Evolutionary conservation across 1,140 invertebrate species (phyloP).

Genomic region (Euschistus heros): DNA sequence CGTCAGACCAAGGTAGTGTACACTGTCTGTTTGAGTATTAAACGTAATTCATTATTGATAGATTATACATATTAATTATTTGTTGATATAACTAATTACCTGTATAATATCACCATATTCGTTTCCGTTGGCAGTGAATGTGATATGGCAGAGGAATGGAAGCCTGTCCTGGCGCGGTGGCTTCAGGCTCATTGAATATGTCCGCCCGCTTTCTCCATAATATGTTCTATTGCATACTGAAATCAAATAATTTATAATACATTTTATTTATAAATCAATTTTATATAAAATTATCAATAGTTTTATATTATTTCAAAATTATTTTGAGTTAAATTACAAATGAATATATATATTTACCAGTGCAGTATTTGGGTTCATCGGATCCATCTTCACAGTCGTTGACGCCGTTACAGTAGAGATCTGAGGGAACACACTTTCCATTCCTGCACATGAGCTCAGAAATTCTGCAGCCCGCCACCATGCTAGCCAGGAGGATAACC

Average conservation of each 20-base stretch:
- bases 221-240: slow-evolving; percentile 75
- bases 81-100: slow-evolving; percentile 36
- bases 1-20: too few relatives aligned
- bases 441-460: slow-evolving; percentile 72
- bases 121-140: slow-evolving; percentile 76
- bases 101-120: slow-evolving; percentile 74
- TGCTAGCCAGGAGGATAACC: slow-evolving; percentile 12
- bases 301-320: not conserved
- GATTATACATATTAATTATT: too few relatives aligned
- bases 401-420: slow-evolving; percentile 71
- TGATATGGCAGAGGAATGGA: slow-evolving; percentile 77
- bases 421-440: slow-evolving; percentile 67
- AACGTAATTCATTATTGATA: too few relatives aligned
- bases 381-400: slow-evolving; percentile 72
- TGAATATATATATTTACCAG: slow-evolving; percentile 43
- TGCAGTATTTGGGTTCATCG: slow-evolving; percentile 72
- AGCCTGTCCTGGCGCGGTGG: slow-evolving; percentile 52
- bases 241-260: slow-evolving; percentile 31
- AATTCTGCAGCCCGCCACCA: slow-evolving; percentile 51
- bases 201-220: slow-evolving; percentile 72
- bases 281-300: not conserved
- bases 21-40: too few relatives aligned
- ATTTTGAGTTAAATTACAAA: slow-evolving; percentile 16
- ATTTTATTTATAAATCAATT: not conserved
- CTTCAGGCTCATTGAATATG: slow-evolving; percentile 61